Percentiles rank a stretch among this genome's conserved stretches.
These are phyloP conservation scores for Protonemura montana DNA, from an alignment of 2,888 invertebrate genomes.

Conservation along the genomic window DNA sequence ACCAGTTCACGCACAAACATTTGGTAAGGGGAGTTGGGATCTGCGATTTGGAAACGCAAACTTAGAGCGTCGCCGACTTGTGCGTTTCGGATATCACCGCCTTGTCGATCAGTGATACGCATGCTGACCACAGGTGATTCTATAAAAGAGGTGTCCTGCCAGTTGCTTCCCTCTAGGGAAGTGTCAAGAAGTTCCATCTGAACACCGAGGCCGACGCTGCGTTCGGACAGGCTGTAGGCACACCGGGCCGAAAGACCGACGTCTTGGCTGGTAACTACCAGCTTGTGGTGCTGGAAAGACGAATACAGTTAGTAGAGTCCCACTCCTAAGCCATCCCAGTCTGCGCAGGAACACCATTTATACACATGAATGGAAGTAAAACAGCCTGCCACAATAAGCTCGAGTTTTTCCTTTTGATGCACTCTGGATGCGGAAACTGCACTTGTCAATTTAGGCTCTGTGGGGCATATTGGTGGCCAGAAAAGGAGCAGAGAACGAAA, in stretches of 20 bases:
- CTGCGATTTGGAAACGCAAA: slow-evolving; percentile 59
- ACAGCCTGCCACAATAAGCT: too few relatives aligned
- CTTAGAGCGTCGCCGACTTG: slow-evolving; percentile 61
- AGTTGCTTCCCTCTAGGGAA: slow-evolving; percentile 54
- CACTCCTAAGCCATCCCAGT: too few relatives aligned
- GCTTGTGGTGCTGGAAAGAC: slow-evolving; percentile 57
- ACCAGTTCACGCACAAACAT: slow-evolving; percentile 61
- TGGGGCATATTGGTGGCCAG: too few relatives aligned
- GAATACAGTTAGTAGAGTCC: neutral
- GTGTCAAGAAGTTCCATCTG: slow-evolving; percentile 55
- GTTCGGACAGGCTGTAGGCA: slow-evolving; percentile 59
- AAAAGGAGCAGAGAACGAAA: too few relatives aligned
- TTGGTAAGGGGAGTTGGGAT: slow-evolving; percentile 59
- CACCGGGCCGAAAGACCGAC: slow-evolving; percentile 60
- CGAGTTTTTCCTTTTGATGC: too few relatives aligned
- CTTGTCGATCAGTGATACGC: slow-evolving; percentile 58
- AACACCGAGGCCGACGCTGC: slow-evolving; percentile 58
- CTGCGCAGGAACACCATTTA: too few relatives aligned
- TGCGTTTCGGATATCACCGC: slow-evolving; percentile 59
- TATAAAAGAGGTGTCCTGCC: slow-evolving; percentile 58
- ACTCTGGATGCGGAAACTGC: too few relatives aligned
- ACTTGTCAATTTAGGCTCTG: too few relatives aligned
- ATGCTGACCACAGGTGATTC: slow-evolving; percentile 61
- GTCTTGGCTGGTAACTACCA: slow-evolving; percentile 60
- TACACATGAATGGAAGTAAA: too few relatives aligned